Percentiles rank a stretch among this genome's conserved stretches.
phyloP scores from a whole-genome alignment of 2,113 vertebrate genomes.

The Tetrao urogallus region DNA sequence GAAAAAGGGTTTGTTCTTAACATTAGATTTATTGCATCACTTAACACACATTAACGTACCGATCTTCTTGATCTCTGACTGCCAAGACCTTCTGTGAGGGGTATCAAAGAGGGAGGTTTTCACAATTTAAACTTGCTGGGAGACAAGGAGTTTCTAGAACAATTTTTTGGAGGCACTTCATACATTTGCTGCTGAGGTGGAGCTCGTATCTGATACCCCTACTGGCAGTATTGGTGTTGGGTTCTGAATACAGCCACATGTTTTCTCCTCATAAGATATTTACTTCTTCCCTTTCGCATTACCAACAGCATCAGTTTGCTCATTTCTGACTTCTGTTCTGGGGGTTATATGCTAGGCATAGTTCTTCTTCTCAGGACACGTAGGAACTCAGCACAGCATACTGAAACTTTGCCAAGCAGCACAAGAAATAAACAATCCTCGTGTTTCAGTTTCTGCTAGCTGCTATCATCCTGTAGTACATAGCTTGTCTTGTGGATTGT shows the following conservation, averaged over 20 bases:
- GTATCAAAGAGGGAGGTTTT: not conserved
- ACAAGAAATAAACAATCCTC: not conserved
- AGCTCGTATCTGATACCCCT: not conserved
- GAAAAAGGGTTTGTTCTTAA: not conserved
- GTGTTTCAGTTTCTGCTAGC: not conserved
- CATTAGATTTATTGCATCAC: not conserved
- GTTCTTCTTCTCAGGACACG: not conserved
- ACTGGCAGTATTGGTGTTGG: not conserved
- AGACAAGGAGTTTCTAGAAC: not conserved
- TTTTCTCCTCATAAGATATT: not conserved
- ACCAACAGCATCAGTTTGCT: not conserved
- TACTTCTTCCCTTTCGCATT: not conserved
- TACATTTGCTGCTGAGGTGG: not conserved
- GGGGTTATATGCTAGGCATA: accelerated
- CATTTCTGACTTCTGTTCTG: not conserved
- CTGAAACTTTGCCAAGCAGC: not conserved
- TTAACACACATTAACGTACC: conserved; percentile 3
- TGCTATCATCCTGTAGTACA: not conserved
- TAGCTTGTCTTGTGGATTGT: not conserved
- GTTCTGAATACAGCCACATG: not conserved
- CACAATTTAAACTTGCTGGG: not conserved
- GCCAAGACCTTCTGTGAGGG: not conserved
- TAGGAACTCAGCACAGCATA: not conserved
- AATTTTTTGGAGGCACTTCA: not conserved
- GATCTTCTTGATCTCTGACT: not conserved